These are phyloP conservation scores for Eretmochelys imbricata DNA, from an alignment of 2,113 vertebrate species.

Conservation along the genomic window DNA sequence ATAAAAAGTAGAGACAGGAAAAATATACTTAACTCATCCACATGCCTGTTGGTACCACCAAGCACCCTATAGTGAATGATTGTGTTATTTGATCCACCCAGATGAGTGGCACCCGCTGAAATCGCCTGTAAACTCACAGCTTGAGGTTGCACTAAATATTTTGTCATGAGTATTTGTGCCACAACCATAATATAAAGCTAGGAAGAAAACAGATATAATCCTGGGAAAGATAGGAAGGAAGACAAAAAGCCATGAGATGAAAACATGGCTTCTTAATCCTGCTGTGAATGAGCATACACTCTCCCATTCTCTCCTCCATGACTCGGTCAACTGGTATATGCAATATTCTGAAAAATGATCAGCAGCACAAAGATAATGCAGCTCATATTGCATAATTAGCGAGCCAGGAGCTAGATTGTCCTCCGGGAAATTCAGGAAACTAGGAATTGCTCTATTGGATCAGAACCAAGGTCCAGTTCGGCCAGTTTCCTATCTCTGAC, in stretches of 20 bases:
- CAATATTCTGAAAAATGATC: not conserved
- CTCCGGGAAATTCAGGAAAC: not conserved
- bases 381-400: too few species aligned
- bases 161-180: not conserved
- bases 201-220: not conserved
- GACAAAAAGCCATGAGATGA: not conserved
- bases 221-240: not conserved
- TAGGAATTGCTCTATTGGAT: not conserved
- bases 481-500: accelerated
- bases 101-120: not conserved
- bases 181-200: not conserved
- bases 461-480: not conserved
- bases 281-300: not conserved
- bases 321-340: not conserved
- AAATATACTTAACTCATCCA: not conserved
- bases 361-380: accelerated
- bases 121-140: not conserved
- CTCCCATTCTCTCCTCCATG: not conserved
- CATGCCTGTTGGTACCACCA: not conserved
- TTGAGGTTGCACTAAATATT: not conserved
- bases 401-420: not conserved
- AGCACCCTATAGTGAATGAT: not conserved
- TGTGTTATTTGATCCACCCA: not conserved
- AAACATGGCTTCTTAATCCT: not conserved
- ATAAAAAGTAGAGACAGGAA: not conserved